Evolutionary conservation across 2,797 vertebrate genomes (phyloP).

Genomic region (Apogon hyalosoma): DNA sequence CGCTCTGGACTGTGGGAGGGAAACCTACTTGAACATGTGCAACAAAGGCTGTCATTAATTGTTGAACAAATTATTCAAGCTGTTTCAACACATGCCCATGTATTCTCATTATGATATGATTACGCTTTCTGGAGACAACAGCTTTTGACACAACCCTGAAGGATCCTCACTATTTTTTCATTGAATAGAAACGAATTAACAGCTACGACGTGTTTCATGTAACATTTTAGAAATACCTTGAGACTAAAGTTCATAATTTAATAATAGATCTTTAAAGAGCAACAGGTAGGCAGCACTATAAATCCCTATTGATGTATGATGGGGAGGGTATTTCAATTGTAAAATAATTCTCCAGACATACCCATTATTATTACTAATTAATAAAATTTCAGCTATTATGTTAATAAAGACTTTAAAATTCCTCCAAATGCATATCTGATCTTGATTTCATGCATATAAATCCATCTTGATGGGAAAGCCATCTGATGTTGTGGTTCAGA

Average conservation of each 20-base stretch:
- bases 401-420: slow-evolving; percentile 14
- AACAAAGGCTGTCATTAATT: slow-evolving; percentile 11
- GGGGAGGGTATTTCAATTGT: not conserved
- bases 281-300: not conserved
- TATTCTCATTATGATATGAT: slow-evolving; percentile 6
- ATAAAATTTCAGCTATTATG: slow-evolving; percentile 5
- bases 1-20: slow-evolving; percentile 43
- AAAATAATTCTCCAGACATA: slow-evolving; percentile 7
- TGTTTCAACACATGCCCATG: slow-evolving; percentile 20
- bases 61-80: slow-evolving; percentile 11
- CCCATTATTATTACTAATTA: not conserved
- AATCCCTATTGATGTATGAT: not conserved
- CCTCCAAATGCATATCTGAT: slow-evolving; percentile 3
- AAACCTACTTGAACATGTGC: slow-evolving; percentile 31
- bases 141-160: not conserved
- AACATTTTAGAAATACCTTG: not conserved
- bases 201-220: not conserved
- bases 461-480: not conserved
- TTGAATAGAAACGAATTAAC: slow-evolving; percentile 40
- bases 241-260: not conserved
- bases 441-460: slow-evolving; percentile 19
- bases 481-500: slow-evolving; percentile 21
- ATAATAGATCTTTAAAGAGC: not conserved
- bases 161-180: slow-evolving; percentile 27
- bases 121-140: slow-evolving; percentile 7